A percentile compares a stretch with the other conserved stretches of the same genome.
phyloP scores from a whole-genome alignment of 1,140 invertebrate genomes.

The Adoxophyes honmai region DNA sequence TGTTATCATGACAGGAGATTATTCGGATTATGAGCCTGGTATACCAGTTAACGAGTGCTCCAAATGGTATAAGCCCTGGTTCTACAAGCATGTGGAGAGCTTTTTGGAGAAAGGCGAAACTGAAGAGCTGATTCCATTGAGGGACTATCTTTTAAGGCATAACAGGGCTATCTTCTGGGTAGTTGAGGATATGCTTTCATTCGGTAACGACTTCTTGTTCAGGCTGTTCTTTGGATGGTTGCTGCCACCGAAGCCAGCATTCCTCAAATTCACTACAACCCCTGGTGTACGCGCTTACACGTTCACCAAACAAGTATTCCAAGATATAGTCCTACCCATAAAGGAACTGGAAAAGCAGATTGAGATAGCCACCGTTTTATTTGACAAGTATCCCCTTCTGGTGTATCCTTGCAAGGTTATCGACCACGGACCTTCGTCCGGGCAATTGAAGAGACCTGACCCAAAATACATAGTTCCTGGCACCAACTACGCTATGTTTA shows the following conservation, averaged over 20 bases:
- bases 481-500: conserved; percentile 82
- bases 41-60: conserved; percentile 83
- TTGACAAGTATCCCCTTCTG: conserved; percentile 88
- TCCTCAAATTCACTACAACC: conserved; percentile 90
- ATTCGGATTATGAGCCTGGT: conserved; percentile 59
- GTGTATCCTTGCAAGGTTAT: conserved; percentile 88
- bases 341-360: conserved; percentile 82
- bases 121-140: conserved; percentile 86
- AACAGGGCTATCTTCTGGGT: conserved; percentile 91
- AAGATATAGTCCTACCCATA: conserved; percentile 90
- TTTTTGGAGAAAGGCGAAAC: conserved; percentile 65
- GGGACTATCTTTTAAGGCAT: conserved; percentile 89
- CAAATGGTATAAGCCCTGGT: conserved; percentile 91
- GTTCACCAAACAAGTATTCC: conserved; percentile 88
- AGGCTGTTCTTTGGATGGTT: conserved; percentile 87
- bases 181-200: conserved; percentile 88
- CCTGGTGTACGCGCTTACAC: conserved; percentile 87
- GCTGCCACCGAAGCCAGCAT: conserved; percentile 88
- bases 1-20: conserved; percentile 87
- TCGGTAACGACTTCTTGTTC: conserved; percentile 89
- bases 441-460: conserved; percentile 78
- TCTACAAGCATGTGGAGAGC: conserved; percentile 87
- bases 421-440: conserved; percentile 83
- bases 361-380: conserved; percentile 81
- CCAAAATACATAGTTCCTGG: conserved; percentile 81